Percentiles rank a stretch among this genome's conserved stretches.
Conservation (phyloP, 2,113 vertebrate genomes). For the Monarcha castaneiventris region DNA sequence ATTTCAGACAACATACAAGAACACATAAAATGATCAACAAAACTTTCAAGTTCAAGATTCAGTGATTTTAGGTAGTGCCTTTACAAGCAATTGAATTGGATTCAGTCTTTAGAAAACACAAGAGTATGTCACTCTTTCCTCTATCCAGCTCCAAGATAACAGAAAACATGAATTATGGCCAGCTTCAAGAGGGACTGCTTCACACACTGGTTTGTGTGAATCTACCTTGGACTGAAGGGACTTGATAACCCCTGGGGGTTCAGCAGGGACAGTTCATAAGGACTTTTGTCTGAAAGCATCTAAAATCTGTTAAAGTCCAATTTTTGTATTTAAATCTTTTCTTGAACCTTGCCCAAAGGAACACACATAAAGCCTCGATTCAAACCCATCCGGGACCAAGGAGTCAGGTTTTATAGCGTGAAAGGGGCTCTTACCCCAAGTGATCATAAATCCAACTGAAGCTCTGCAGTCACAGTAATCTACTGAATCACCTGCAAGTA, state of each 20-base stretch:
- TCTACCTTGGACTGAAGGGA: background rate
- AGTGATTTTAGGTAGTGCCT: background rate
- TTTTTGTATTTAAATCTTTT: background rate
- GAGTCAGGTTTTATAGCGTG: background rate
- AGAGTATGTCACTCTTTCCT: background rate
- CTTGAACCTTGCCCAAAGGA: background rate
- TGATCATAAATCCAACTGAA: background rate
- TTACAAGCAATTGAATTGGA: background rate
- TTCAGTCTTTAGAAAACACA: background rate
- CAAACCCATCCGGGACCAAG: background rate
- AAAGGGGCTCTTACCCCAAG: background rate
- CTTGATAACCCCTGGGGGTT: background rate
- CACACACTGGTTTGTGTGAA: fast-evolving
- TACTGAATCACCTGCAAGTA: background rate
- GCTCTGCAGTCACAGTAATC: background rate
- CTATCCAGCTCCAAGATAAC: background rate
- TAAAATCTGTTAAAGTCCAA: background rate
- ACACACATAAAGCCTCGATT: background rate
- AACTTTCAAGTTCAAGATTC: background rate
- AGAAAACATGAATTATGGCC: background rate
- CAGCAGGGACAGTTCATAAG: background rate
- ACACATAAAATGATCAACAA: background rate
- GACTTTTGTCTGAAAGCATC: background rate
- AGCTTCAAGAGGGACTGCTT: background rate
- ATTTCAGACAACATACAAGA: background rate